A percentile compares a stretch with the other conserved stretches of the same genome.
Conservation (phyloP, 2,113 vertebrate genomes). For the Monopterus albus region DNA sequence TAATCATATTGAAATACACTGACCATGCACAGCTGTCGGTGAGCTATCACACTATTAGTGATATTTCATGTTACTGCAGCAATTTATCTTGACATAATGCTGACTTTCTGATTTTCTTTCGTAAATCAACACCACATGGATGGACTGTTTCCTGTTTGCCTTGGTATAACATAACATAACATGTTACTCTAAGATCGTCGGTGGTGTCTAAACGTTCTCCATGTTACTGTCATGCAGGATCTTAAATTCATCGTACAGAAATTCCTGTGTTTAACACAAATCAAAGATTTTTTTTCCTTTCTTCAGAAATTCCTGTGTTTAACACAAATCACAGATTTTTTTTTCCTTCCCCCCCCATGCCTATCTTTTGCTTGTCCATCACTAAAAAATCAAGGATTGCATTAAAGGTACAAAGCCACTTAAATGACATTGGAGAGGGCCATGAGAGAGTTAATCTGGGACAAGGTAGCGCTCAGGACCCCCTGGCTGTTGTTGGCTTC, state of each 20-base stretch:
- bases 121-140: background rate
- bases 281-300: no score
- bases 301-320: no score
- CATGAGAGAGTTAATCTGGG: conserved; percentile 58
- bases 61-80: background rate
- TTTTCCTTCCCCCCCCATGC: background rate
- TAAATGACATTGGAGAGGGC: conserved; percentile 56
- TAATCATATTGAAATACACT: background rate
- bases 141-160: background rate
- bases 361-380: conserved; percentile 6
- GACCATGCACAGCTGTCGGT: background rate
- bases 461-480: conserved; percentile 40
- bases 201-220: background rate
- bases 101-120: background rate
- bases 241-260: background rate
- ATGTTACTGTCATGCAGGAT: background rate
- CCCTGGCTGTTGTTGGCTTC: conserved; percentile 52
- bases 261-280: background rate
- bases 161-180: background rate
- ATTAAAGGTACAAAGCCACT: conserved; percentile 47
- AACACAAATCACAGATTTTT: background rate
- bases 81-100: background rate
- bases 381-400: conserved; percentile 15
- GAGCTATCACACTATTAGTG: background rate
- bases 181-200: background rate